phyloP scores from a whole-genome alignment of 2,113 vertebrate genomes.

The Dipodomys merriami region DNA sequence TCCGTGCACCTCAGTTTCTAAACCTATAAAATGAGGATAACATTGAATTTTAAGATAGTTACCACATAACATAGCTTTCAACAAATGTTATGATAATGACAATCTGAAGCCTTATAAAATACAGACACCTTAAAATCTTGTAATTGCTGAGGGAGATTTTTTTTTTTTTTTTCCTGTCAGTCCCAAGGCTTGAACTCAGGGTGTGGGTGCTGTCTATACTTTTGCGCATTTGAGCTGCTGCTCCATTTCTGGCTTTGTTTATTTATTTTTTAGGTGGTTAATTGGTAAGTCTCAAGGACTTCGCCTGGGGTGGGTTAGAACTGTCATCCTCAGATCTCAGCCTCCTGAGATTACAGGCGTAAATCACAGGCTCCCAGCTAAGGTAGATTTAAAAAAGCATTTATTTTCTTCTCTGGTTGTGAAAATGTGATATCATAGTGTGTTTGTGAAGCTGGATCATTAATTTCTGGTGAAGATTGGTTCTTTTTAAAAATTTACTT shows the following conservation, averaged over 20 bases:
- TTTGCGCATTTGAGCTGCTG: too few species aligned
- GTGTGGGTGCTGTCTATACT: too few species aligned
- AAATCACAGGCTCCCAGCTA: too few species aligned
- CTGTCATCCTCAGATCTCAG: too few species aligned
- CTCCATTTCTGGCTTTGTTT: too few species aligned
- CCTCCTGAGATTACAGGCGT: too few species aligned
- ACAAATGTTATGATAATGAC: background rate
- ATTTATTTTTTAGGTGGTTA: too few species aligned
- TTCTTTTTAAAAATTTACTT: too few species aligned
- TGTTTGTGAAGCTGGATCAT: background rate
- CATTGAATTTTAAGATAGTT: background rate
- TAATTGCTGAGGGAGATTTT: background rate
- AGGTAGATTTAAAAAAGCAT: background rate
- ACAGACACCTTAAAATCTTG: background rate
- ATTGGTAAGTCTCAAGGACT: too few species aligned
- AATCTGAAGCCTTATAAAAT: constrained; percentile 11
- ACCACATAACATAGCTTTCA: background rate
- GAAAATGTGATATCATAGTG: background rate
- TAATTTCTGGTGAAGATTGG: background rate
- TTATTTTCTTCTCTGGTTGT: background rate
- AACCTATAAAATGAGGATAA: background rate
- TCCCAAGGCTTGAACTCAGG: too few species aligned
- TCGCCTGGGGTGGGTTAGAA: too few species aligned
- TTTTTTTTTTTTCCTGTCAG: too few species aligned
- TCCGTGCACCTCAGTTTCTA: background rate